Evolutionary conservation across 2,888 invertebrate genomes (phyloP).

Genomic region (Leptinotarsa haldemani): DNA sequence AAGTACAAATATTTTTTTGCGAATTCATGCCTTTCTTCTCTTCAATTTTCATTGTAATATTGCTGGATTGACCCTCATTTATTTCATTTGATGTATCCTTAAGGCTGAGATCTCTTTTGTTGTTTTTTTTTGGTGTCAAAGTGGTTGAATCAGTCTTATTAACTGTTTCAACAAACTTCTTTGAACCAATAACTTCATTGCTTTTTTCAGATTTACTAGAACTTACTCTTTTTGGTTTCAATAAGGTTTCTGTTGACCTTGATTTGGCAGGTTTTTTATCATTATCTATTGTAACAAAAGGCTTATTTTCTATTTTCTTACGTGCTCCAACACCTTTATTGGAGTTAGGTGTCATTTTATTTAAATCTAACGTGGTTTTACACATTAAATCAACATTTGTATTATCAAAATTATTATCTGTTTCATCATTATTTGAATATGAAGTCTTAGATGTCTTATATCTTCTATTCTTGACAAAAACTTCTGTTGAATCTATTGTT

Average conservation of each 20-base stretch:
- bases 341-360: not conserved
- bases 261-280: not conserved
- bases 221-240: not conserved
- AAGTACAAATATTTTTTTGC: slow-evolving; percentile 28
- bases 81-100: not conserved
- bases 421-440: slow-evolving; percentile 24
- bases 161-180: not conserved
- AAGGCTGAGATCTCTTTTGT: not conserved
- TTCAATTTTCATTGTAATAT: not conserved
- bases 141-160: not conserved
- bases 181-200: not conserved
- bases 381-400: slow-evolving; percentile 9
- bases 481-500: not conserved
- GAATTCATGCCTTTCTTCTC: slow-evolving; percentile 38
- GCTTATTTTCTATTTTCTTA: not conserved
- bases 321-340: not conserved
- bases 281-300: not conserved
- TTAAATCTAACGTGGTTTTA: not conserved
- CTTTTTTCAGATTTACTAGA: slow-evolving; percentile 3
- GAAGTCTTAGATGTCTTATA: slow-evolving; percentile 12
- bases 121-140: not conserved
- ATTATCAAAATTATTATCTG: slow-evolving; percentile 36
- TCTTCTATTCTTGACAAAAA: slow-evolving; percentile 25
- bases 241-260: not conserved
- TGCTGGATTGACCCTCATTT: not conserved